These are phyloP conservation scores for Allacma fusca DNA, from an alignment of 2,888 invertebrate genomes.

Conservation along the genomic window DNA sequence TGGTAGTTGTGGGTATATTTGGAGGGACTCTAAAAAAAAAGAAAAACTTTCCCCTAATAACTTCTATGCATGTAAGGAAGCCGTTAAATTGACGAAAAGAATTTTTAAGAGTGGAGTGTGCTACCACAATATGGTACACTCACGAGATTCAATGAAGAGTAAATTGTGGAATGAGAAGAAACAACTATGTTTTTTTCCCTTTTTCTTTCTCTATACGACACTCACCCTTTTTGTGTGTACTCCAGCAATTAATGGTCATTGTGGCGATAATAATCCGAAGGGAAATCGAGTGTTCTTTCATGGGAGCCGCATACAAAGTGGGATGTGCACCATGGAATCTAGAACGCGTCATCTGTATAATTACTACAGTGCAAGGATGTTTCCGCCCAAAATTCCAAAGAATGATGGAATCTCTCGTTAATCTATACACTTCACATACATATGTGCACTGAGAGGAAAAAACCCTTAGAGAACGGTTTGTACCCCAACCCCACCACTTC, in stretches of 20 bases:
- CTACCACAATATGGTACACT: background rate
- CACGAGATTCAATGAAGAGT: background rate
- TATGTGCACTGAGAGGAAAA: too few species aligned
- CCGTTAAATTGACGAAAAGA: background rate
- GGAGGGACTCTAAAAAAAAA: too few species aligned
- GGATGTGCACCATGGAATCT: background rate
- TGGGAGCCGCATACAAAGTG: too few species aligned
- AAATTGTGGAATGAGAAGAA: background rate
- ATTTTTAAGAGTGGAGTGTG: conserved; percentile 1
- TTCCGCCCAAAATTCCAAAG: background rate
- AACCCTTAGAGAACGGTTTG: background rate
- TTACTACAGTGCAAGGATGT: background rate
- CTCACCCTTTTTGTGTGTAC: too few species aligned
- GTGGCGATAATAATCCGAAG: too few species aligned
- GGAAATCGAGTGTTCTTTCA: too few species aligned
- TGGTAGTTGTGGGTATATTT: too few species aligned
- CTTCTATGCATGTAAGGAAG: conserved; percentile 7
- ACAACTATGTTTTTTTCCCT: background rate
- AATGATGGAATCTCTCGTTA: background rate
- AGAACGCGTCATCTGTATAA: background rate
- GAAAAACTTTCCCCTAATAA: background rate
- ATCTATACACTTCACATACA: background rate
- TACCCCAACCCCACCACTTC: too few species aligned
- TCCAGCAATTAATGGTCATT: too few species aligned
- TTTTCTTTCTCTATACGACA: background rate